A percentile compares a stretch with the other conserved stretches of the same genome.
phyloP scores from a whole-genome alignment of 2,113 vertebrate genomes.

The Eurystomus gularis region DNA sequence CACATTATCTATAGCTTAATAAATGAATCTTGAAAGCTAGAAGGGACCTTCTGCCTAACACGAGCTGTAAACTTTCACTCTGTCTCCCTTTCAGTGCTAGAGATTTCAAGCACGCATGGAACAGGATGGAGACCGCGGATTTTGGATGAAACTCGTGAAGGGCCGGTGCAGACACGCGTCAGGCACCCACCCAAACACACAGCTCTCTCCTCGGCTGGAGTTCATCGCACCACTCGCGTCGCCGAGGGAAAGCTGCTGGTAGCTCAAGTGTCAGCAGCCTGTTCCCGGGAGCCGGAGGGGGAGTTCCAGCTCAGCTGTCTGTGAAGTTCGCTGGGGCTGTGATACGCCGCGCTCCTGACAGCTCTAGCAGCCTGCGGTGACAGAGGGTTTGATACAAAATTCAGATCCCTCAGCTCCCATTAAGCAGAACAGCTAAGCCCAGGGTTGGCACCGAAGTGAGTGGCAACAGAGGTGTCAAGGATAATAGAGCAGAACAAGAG shows the following conservation, averaged over 20 bases:
- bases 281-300: not conserved
- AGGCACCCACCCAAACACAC: not conserved
- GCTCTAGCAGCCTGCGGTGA: conserved; percentile 41
- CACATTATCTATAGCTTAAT: not conserved
- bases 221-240: not conserved
- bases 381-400: conserved; percentile 52
- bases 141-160: not conserved
- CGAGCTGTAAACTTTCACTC: not conserved
- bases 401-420: conserved; percentile 56
- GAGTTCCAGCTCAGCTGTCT: conserved; percentile 44
- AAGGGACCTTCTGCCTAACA: not conserved
- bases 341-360: conserved; percentile 41
- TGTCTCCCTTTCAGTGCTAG: not conserved
- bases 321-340: conserved; percentile 13
- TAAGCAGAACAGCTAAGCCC: conserved; percentile 8
- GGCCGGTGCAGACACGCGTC: not conserved
- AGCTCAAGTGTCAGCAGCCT: conserved; percentile 37
- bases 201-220: not conserved
- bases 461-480: conserved; percentile 32
- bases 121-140: not conserved
- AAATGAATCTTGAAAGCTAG: not conserved
- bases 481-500: conserved; percentile 38
- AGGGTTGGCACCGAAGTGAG: not conserved
- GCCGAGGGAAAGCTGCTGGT: rapidly evolving
- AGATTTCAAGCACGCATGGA: rapidly evolving